Evolutionary conservation across 2,888 invertebrate genomes (phyloP).

Genomic region (Drosophila tripunctata): DNA sequence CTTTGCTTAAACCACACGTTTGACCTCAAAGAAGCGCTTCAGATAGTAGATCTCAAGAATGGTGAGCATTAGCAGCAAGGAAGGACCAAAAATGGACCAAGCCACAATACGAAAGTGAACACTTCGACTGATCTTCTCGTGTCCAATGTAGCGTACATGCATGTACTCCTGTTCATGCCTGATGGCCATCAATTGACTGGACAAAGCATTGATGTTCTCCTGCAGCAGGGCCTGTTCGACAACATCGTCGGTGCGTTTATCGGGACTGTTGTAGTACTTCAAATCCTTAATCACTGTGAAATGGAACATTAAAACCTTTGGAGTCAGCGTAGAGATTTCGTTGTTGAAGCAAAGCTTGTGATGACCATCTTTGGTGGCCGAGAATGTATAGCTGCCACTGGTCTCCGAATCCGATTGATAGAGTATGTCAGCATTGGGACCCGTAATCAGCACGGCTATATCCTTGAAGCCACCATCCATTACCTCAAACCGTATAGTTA

Average conservation of each 20-base stretch:
- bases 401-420: constrained; percentile 37
- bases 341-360: constrained; percentile 62
- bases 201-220: constrained; percentile 42
- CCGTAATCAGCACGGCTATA: constrained; percentile 45
- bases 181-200: constrained; percentile 38
- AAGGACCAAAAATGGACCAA: constrained; percentile 62
- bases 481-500: constrained; percentile 60
- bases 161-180: constrained; percentile 68
- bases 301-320: constrained; percentile 68
- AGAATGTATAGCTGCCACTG: constrained; percentile 59
- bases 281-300: constrained; percentile 45
- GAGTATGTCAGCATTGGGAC: constrained; percentile 33
- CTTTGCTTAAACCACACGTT: constrained; percentile 50
- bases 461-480: constrained; percentile 72
- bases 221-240: constrained; percentile 57
- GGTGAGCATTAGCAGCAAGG: constrained; percentile 51
- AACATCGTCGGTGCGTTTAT: constrained; percentile 48
- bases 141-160: constrained; percentile 61
- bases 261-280: constrained; percentile 32
- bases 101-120: constrained; percentile 55
- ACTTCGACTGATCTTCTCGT: constrained; percentile 47
- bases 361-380: constrained; percentile 37
- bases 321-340: constrained; percentile 53
- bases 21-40: constrained; percentile 72
- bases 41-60: constrained; percentile 62